Base-by-base conservation (phyloP, 1,140 invertebrate species). In the Drosophila nikananu region DNA sequence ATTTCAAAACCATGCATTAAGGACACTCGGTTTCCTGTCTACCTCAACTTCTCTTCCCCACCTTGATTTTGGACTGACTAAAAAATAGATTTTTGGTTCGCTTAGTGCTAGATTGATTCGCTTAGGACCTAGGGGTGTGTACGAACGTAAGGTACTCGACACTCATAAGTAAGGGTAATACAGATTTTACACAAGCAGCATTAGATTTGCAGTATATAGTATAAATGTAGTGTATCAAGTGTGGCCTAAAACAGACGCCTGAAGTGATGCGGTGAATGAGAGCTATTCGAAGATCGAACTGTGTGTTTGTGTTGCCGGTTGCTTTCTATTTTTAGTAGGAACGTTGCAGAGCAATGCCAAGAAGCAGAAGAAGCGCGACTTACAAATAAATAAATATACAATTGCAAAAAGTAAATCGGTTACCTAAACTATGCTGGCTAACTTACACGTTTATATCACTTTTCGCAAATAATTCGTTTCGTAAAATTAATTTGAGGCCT, bases 361-460 rank as follows among this genome's bases (percentile, higher is more conserved):
- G 52, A 78, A 81, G 68, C 77, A 54, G 79, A 74, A 63, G 52
- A 80, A 75, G 78, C 75, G 21, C 35, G 68, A 64, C 80, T 84
- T 89, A 84, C 58, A 77, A 83, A 72, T 75, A 89, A 89, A 80
- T 83, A 87, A 82, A 80, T 83, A 80, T 87, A 83, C 59, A 80
- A 83, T 86, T 80, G 84, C 77, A 83, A 89, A 86, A 89, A 86
- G 80, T 77, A 80, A 54, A 77, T 71, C 65, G 54, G 63, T 82
- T 72, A 70, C 59, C 84, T 87, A 90, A 84, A 81, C 61, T 87
- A 89, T 72, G 81, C 83, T 84, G 77, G 84, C 84, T 90, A 90
- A 86, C 86, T 90, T 90, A 90, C 84, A 89, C 59, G 65, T 90
- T 82, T 90, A 90, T 90, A 90, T 90, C 86, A 90, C 86, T 90